phyloP scores from a whole-genome alignment of 2,888 invertebrate genomes.

The Drosophila paracracens region DNA sequence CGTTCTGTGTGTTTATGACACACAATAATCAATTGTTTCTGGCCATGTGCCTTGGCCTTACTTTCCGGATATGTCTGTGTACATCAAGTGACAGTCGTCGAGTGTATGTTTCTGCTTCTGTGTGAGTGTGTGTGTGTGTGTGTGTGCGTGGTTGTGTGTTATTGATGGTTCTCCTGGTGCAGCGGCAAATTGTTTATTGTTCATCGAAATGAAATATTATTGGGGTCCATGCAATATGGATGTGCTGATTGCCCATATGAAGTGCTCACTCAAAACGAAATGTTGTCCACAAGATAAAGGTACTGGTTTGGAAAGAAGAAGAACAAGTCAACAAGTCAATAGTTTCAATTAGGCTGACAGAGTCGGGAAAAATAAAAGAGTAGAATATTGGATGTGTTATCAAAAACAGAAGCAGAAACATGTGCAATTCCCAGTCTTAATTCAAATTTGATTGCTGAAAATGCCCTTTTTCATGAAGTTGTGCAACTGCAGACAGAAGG shows the following conservation, averaged over 20 bases:
- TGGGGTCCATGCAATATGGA: conserved; percentile 64
- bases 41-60: conserved; percentile 55
- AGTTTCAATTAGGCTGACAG: not conserved
- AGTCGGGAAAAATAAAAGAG: not conserved
- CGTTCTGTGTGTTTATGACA: conserved; percentile 68
- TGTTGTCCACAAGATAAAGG: not conserved
- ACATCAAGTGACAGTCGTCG: conserved; percentile 38
- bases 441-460: not conserved
- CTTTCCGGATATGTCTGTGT: not conserved
- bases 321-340: not conserved
- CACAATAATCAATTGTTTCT: conserved; percentile 79
- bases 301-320: not conserved
- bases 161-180: conserved; percentile 63
- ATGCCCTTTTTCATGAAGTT: not conserved
- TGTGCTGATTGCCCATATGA: conserved; percentile 66
- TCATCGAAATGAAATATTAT: conserved; percentile 69
- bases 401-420: not conserved
- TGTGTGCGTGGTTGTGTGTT: conserved; percentile 28
- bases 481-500: not conserved
- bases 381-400: not conserved
- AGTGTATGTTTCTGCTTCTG: conserved; percentile 3
- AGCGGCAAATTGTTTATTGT: conserved; percentile 74
- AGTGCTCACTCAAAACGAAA: conserved; percentile 34
- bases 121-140: conserved; percentile 15
- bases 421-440: not conserved